Evolutionary conservation across 2,888 invertebrate genomes (phyloP).

Genomic region (Hypena proboscidalis): DNA sequence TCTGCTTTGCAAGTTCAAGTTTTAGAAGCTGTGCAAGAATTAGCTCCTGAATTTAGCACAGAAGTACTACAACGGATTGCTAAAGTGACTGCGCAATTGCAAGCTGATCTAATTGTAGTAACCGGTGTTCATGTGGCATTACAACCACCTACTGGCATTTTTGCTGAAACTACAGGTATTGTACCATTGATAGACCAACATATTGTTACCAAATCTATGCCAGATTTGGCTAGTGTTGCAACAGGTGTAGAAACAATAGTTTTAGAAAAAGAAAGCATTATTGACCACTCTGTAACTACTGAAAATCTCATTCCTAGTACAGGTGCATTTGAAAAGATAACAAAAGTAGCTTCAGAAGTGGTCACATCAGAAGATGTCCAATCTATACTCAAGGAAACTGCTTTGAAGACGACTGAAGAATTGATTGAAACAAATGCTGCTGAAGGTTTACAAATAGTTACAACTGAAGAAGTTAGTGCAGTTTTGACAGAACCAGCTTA

Average conservation of each 20-base stretch:
- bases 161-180: constrained; percentile 11
- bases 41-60: constrained; percentile 45
- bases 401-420: not conserved
- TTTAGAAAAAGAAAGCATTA: constrained; percentile 21
- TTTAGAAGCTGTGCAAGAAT: constrained; percentile 54
- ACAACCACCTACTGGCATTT: constrained; percentile 40
- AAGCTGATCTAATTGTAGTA: constrained; percentile 59
- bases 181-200: constrained; percentile 13
- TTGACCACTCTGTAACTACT: constrained; percentile 4
- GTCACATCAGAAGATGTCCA: constrained; percentile 8
- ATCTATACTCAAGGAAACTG: not conserved
- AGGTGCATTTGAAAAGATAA: constrained; percentile 17
- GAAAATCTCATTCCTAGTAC: constrained; percentile 17
- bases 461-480: constrained; percentile 13
- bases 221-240: constrained; percentile 17
- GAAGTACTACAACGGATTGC: constrained; percentile 55
- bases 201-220: not conserved
- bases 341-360: constrained; percentile 16
- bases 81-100: constrained; percentile 57
- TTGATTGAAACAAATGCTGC: constrained; percentile 4
- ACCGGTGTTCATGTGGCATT: constrained; percentile 48
- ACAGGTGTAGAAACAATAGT: constrained; percentile 17
- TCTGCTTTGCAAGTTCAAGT: constrained; percentile 57
- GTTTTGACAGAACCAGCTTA: constrained; percentile 3
- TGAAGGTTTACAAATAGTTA: constrained; percentile 9